Conservation (phyloP, 2,113 vertebrate genomes). For the Gopherus evgoodei region DNA sequence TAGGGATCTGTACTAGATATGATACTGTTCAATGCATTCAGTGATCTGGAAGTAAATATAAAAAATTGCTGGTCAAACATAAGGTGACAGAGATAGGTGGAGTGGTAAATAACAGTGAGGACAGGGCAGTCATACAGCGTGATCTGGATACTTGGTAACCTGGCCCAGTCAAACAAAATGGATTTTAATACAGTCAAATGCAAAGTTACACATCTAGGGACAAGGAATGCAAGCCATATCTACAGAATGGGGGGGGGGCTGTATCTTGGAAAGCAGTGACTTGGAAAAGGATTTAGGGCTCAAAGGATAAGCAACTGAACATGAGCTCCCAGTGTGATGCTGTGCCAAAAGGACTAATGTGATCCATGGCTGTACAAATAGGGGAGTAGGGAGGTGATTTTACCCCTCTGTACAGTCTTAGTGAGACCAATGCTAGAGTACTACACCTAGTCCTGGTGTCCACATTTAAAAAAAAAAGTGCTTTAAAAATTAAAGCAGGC, state of each 20-base stretch:
- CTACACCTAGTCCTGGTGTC: background rate
- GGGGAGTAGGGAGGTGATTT: background rate
- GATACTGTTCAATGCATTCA: background rate
- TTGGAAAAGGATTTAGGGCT: background rate
- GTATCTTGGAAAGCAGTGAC: background rate
- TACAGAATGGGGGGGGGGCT: background rate
- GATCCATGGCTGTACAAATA: background rate
- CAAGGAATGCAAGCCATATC: background rate
- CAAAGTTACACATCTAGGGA: background rate
- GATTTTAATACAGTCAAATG: background rate
- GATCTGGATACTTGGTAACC: background rate
- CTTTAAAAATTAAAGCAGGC: background rate
- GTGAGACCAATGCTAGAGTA: background rate
- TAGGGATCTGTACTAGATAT: background rate
- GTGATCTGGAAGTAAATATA: background rate
- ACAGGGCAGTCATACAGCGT: background rate
- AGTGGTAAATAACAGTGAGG: background rate
- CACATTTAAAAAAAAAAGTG: background rate
- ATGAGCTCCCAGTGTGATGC: background rate
- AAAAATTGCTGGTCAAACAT: background rate
- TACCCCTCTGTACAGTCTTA: background rate
- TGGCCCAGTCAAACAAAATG: background rate
- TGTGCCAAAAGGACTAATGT: background rate
- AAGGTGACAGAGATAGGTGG: background rate
- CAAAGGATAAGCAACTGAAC: background rate